These are phyloP conservation scores for Cyprinus carpio DNA, from an alignment of 2,113 vertebrate species.

Conservation along the genomic window DNA sequence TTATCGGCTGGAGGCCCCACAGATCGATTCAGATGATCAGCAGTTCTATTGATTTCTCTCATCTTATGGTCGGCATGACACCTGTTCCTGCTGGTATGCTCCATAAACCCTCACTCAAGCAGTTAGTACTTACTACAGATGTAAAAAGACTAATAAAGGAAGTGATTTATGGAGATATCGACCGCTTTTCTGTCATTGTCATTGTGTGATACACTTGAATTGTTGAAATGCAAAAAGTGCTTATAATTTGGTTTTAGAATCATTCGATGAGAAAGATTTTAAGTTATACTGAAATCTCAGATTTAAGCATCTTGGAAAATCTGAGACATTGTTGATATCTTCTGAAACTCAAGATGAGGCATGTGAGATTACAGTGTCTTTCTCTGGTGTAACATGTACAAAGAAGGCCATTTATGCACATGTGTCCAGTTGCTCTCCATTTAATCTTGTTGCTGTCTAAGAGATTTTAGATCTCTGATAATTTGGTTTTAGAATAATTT, in stretches of 20 bases:
- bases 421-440: no score
- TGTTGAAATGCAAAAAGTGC: not conserved
- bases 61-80: slow-evolving; percentile 63
- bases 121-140: not conserved
- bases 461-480: no score
- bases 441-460: no score
- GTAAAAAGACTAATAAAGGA: slow-evolving; percentile 26
- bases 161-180: not conserved
- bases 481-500: not conserved
- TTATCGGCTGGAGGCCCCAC: slow-evolving; percentile 67
- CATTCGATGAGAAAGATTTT: not conserved
- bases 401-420: no score
- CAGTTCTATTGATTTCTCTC: slow-evolving; percentile 67
- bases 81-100: slow-evolving; percentile 49
- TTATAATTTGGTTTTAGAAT: not conserved
- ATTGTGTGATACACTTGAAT: not conserved
- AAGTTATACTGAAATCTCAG: not conserved
- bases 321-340: no score
- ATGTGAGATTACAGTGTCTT: no score
- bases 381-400: no score
- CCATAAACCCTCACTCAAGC: slow-evolving; percentile 5
- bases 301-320: no score
- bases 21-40: slow-evolving; percentile 78
- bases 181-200: not conserved
- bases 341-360: no score